Evolutionary conservation across 2,113 vertebrate genomes (phyloP).

Genomic region (Fregata magnificens): DNA sequence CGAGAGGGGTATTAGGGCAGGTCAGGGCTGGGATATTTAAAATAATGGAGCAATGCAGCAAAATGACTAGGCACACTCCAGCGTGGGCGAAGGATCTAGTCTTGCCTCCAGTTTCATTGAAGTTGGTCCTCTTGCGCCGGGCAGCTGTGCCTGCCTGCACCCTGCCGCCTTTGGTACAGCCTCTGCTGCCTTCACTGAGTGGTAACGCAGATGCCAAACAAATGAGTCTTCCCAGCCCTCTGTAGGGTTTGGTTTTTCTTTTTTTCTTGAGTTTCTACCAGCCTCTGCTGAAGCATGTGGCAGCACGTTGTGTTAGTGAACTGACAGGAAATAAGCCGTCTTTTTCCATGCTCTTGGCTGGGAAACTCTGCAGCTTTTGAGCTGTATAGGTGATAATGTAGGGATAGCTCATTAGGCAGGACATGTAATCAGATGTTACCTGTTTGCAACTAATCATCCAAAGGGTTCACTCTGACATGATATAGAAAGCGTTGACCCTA

Average conservation of each 20-base stretch:
- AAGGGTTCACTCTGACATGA: neutral
- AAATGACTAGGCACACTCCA: accelerated
- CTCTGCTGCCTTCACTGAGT: neutral
- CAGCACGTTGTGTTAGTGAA: neutral
- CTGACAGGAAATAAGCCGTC: neutral
- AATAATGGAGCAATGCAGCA: neutral
- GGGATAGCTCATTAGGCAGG: neutral
- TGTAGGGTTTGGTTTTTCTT: neutral
- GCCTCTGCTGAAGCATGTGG: neutral
- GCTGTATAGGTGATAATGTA: neutral
- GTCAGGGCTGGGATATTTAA: neutral
- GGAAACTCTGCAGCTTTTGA: neutral
- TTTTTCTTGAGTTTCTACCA: slow-evolving; percentile 1
- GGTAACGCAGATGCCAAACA: neutral
- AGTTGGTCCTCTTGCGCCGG: accelerated
- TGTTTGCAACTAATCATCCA: neutral
- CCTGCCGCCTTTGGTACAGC: neutral
- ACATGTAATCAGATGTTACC: neutral
- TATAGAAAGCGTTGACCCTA: neutral
- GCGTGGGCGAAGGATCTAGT: accelerated
- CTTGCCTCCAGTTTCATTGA: neutral
- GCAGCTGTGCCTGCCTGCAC: neutral
- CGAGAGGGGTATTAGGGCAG: neutral
- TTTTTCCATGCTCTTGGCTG: slow-evolving; percentile 5
- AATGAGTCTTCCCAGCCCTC: neutral